Evolutionary conservation across 2,888 invertebrate genomes (phyloP), one percentile per base, ranked within the genome.

Genomic region (Brachyopa scutellaris): DNA sequence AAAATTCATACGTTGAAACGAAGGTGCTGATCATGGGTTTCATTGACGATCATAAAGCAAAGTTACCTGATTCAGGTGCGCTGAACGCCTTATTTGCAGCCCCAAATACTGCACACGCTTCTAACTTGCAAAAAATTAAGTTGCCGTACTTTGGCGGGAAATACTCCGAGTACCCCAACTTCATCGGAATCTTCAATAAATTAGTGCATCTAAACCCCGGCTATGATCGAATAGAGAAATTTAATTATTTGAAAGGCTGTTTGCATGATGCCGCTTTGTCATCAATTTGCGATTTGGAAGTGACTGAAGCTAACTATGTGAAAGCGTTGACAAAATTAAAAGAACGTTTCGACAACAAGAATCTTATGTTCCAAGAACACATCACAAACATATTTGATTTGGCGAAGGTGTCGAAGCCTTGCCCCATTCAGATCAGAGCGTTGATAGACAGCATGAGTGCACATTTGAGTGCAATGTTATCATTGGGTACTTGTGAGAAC

Each of bases 211-310:
- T 19, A 17, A 45, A 45, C 23, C 1, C 11, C 4, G 21, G 21
- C 21, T n/a, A 19, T 11, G 45, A 45, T 11, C 9, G 45, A 5
- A 45, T 23, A n/a, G 21, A 19, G 21, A 45, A 45, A n/a, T 45
- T 45, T 45, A 21, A 45, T 23, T 45, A 45, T 9, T 45, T 21
- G 1, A 45, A 23, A 13, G 45, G 45, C 4, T 45, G 23, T n/a
- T n/a, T n/a, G n/a, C n/a, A n/a, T n/a, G n/a, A n/a, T n/a, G n/a
- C n/a, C n/a, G n/a, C n/a, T n/a, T n/a, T n/a, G n/a, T n/a, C n/a
- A n/a, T n/a, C n/a, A n/a, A n/a, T n/a, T n/a, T 26, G 47, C 26
- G 15, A 47, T 23, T 26, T 47, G n/a, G 47, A 47, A 11, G 47
- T 47, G 6, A 47, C 23, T 47, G 47, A 26, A 2, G 6, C 23